Base-by-base conservation (phyloP, 1,140 invertebrate genomes). In the Hyles euphorbiae region DNA sequence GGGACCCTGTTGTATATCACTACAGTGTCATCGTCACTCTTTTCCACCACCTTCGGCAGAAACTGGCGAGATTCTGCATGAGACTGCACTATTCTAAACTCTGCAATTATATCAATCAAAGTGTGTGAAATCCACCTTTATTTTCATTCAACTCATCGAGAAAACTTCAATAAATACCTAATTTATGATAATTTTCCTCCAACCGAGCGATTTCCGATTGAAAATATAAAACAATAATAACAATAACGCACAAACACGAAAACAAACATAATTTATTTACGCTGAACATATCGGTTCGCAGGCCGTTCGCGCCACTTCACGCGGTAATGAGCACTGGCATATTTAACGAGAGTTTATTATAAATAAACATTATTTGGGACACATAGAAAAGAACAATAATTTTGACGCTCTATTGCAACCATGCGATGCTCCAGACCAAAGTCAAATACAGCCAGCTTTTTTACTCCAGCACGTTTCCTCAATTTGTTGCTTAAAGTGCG, bases 1-100 rank as follows among this genome's bases (percentile, higher is more conserved):
- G 98, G 98, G 43, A 99, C 97, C 79, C 98, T 92, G 87, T 99
- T 99, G 85, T 98, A 99, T 67, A 99, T 95, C 44, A 99, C 92
- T 36, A 98, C 91, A 53, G 94, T 72, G 75, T 95, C 91, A 66
- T 94, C 92, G 55, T 91, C 90, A 74, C 69, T 74, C 68, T 76
- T 86, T 53, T 68, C 75, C 40, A 63, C 43, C 11, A 59, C 53
- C 60, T 74, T 78, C 22, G 77, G 72, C 45, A 78, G 77, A 70
- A 84, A 87, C 53, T 81, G 80, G 36, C 80, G 80, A 68, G 78
- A 74, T 51, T 81, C 75, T 8, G 77, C 54, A 36, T 80, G 76
- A 52, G 74, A 70, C 57, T 84, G 81, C n/a, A 74, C 72, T 34
- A 86, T 60, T 73, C 73, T 85, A 62, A 78, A 81, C 70, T 90